Conservation (phyloP, 2,888 invertebrate genomes). For the Clepsis dumicolana region DNA sequence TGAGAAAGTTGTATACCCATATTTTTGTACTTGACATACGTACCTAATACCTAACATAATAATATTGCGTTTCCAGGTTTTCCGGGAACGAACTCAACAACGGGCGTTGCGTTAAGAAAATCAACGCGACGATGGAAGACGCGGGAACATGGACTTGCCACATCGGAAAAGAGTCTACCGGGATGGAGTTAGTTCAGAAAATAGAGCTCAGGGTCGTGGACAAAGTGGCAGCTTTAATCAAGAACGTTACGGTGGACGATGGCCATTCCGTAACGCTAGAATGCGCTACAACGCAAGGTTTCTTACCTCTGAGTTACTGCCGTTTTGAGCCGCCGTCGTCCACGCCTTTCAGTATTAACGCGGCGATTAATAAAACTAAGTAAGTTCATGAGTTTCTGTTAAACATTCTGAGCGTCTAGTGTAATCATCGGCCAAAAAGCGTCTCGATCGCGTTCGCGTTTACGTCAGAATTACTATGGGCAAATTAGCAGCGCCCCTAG, state of each 20-base stretch:
- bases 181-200: slow-evolving; percentile 65
- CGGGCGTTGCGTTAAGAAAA: slow-evolving; percentile 72
- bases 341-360: slow-evolving; percentile 76
- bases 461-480: no score
- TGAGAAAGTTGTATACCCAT: no score
- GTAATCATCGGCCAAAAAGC: no score
- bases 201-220: slow-evolving; percentile 68
- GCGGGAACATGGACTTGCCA: slow-evolving; percentile 81
- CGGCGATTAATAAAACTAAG: slow-evolving; percentile 65
- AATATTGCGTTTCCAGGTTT: slow-evolving; percentile 63
- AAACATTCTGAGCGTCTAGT: no score
- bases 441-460: no score
- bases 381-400: slow-evolving; percentile 57
- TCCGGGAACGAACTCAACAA: slow-evolving; percentile 65
- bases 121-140: slow-evolving; percentile 62
- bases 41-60: no score
- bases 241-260: slow-evolving; percentile 61
- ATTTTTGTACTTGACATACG: no score
- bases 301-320: slow-evolving; percentile 76
- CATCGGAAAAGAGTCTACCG: slow-evolving; percentile 66
- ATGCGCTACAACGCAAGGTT: slow-evolving; percentile 71
- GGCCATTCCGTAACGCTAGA: slow-evolving; percentile 68
- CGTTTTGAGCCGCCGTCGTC: slow-evolving; percentile 80
- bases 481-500: no score
- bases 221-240: slow-evolving; percentile 69